These are phyloP conservation scores for Osmoderma eremita DNA, from an alignment of 2,888 invertebrate species.

Conservation along the genomic window DNA sequence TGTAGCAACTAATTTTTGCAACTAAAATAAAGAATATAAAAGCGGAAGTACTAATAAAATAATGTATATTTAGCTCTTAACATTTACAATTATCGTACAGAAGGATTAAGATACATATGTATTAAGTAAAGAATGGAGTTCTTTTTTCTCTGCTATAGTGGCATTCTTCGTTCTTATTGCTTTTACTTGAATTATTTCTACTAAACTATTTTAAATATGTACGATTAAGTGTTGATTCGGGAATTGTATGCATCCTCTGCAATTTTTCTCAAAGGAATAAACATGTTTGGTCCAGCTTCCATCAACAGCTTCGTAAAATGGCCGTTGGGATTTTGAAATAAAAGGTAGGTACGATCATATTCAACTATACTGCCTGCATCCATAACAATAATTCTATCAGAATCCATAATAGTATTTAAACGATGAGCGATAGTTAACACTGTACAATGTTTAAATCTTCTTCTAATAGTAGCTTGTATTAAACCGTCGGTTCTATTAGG, in stretches of 20 bases:
- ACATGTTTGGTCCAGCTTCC: constrained; percentile 70
- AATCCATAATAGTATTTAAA: constrained; percentile 85
- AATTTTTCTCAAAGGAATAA: constrained; percentile 42
- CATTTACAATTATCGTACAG: too few relatives aligned
- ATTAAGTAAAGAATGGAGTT: too few relatives aligned
- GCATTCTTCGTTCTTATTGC: too few relatives aligned
- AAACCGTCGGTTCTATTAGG: constrained; percentile 71
- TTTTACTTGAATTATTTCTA: not conserved
- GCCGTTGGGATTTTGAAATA: constrained; percentile 71
- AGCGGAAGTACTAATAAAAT: too few relatives aligned
- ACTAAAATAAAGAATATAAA: too few relatives aligned
- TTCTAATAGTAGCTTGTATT: constrained; percentile 80
- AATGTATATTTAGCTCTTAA: too few relatives aligned
- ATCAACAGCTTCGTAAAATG: constrained; percentile 74
- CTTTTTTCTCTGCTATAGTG: too few relatives aligned
- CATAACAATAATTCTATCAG: constrained; percentile 82
- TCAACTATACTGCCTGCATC: constrained; percentile 81
- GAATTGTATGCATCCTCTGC: constrained; percentile 41
- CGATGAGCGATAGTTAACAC: constrained; percentile 86
- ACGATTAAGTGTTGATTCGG: not conserved
- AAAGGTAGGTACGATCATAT: constrained; percentile 78
- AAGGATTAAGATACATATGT: too few relatives aligned
- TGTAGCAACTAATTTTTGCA: too few relatives aligned
- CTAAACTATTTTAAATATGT: not conserved
- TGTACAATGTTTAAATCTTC: constrained; percentile 78